Percentiles rank a stretch among this genome's conserved stretches.
phyloP scores from a whole-genome alignment of 2,888 invertebrate genomes.

The Tachina fera region DNA sequence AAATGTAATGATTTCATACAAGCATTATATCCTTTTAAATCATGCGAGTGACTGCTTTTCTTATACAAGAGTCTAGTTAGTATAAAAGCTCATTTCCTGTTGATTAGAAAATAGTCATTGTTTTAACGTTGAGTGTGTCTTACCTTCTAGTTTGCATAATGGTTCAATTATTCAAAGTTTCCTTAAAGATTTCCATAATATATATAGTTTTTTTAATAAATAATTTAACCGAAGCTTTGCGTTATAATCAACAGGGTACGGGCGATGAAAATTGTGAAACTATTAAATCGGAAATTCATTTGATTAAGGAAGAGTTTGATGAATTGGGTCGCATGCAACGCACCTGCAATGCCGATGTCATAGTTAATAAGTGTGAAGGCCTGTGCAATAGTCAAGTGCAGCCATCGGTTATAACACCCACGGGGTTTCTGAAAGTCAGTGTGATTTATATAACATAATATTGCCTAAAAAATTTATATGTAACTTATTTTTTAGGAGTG shows the following conservation, averaged over 20 bases:
- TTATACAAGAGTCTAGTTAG: constrained; percentile 22
- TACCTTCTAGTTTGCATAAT: constrained; percentile 28
- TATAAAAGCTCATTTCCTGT: constrained; percentile 66
- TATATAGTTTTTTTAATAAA: constrained; percentile 63
- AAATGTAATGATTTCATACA: constrained; percentile 41
- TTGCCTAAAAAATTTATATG: not conserved
- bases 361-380: constrained; percentile 96
- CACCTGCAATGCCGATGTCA: constrained; percentile 94
- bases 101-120: constrained; percentile 39
- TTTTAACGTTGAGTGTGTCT: constrained; percentile 27
- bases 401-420: constrained; percentile 93
- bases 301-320: constrained; percentile 96
- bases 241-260: constrained; percentile 78
- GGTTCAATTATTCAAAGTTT: constrained; percentile 66
- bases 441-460: no score
- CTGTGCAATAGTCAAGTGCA: constrained; percentile 95
- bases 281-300: constrained; percentile 92
- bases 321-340: constrained; percentile 92
- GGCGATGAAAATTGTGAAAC: constrained; percentile 93
- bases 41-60: not conserved
- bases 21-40: constrained; percentile 42
- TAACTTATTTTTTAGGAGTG: constrained; percentile 87
- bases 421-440: constrained; percentile 90
- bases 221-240: constrained; percentile 75
- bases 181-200: constrained; percentile 74